Percentiles rank a stretch among this genome's conserved stretches.
These are phyloP conservation scores for Brachypodius melanocephalos DNA, from an alignment of 2,113 vertebrate species.

Conservation along the genomic window DNA sequence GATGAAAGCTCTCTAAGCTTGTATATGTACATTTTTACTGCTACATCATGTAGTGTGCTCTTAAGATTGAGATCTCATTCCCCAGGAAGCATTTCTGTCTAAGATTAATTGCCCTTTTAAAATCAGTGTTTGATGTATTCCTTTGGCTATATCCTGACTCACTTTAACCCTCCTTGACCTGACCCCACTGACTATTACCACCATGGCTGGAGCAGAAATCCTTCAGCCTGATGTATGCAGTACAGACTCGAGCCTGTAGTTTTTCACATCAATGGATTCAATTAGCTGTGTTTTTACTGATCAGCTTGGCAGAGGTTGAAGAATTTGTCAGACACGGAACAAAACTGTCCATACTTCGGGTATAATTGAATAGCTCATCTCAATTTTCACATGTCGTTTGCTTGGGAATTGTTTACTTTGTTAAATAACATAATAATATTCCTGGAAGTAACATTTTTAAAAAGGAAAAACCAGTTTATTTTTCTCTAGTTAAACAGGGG, in stretches of 20 bases:
- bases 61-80: conserved; percentile 82
- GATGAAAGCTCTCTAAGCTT: conserved; percentile 78
- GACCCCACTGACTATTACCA: conserved; percentile 74
- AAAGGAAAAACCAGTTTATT: background rate
- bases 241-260: conserved; percentile 70
- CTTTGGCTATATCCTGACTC: conserved; percentile 78
- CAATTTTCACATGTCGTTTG: background rate
- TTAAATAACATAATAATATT: background rate
- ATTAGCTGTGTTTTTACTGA: conserved; percentile 73
- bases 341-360: conserved; percentile 40
- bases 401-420: background rate
- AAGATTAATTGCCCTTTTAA: conserved; percentile 86
- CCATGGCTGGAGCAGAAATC: conserved; percentile 69
- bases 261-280: conserved; percentile 75
- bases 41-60: conserved; percentile 77
- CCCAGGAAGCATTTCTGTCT: conserved; percentile 79
- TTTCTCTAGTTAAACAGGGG: background rate
- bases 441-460: background rate
- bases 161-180: conserved; percentile 82
- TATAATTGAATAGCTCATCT: conserved; percentile 11
- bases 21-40: conserved; percentile 81
- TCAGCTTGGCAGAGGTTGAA: conserved; percentile 60
- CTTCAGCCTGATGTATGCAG: conserved; percentile 75
- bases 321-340: conserved; percentile 61
- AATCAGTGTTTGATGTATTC: conserved; percentile 81